These are phyloP conservation scores for Drosophila miranda DNA, from an alignment of 1,140 invertebrate species.

Conservation along the genomic window DNA sequence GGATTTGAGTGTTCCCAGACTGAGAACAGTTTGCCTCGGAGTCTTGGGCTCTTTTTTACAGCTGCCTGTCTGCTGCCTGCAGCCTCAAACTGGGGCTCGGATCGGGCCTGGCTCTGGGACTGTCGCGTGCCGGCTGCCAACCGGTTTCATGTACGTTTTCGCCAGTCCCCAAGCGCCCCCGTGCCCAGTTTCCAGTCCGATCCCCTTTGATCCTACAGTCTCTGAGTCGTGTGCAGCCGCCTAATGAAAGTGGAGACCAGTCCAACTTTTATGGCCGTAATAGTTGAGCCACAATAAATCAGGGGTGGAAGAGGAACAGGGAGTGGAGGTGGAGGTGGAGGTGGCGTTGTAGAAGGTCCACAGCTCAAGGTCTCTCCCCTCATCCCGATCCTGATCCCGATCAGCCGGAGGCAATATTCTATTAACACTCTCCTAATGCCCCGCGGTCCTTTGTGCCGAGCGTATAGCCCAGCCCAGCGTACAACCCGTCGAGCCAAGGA, in stretches of 20 bases:
- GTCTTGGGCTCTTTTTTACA: conserved; percentile 23
- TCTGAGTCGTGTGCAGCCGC: background rate
- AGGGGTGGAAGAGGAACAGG: background rate
- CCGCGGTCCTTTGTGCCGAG: conserved; percentile 52
- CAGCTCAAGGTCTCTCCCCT: background rate
- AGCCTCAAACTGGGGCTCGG: conserved; percentile 14
- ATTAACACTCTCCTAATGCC: conserved; percentile 75
- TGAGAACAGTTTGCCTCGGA: conserved; percentile 32
- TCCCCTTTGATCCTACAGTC: background rate
- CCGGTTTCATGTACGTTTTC: conserved; percentile 48
- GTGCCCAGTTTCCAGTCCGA: background rate
- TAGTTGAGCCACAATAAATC: conserved; percentile 26
- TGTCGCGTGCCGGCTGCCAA: conserved; percentile 75
- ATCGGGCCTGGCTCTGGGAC: conserved; percentile 5
- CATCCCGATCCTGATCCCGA: conserved; percentile 2
- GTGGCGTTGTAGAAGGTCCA: too few species aligned
- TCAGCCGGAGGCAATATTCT: conserved; percentile 63
- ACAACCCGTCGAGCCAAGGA: conserved; percentile 37
- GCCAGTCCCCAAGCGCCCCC: background rate
- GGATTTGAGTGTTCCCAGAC: conserved; percentile 6
- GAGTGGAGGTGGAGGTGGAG: too few species aligned
- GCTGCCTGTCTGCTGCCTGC: conserved; percentile 30
- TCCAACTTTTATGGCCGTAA: conserved; percentile 17
- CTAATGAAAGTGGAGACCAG: conserved; percentile 29
- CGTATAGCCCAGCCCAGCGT: conserved; percentile 26